Conservation (phyloP, 37 sponge, comb jelly and placozoan species). For the Bolinopsis microptera region DNA sequence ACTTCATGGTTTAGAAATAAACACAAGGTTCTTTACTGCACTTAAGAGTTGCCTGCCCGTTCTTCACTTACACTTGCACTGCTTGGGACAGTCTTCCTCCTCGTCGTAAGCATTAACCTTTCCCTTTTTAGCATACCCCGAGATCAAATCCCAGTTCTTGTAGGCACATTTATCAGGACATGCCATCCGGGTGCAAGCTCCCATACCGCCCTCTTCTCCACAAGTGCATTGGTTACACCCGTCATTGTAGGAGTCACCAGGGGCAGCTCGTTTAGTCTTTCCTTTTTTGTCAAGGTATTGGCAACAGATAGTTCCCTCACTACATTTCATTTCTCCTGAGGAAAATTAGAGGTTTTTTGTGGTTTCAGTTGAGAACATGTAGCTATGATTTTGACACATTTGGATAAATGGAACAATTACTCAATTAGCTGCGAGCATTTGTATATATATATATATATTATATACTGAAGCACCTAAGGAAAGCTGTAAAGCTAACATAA, state of each 20-base stretch:
- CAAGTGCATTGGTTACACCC: conserved; percentile 30
- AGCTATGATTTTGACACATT: no score
- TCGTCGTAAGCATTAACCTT: background rate
- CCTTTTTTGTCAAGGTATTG: background rate
- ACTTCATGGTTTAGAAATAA: no score
- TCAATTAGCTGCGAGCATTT: no score
- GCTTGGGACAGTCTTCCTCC: conserved; percentile 4
- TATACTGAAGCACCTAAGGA: no score
- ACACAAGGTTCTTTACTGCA: background rate
- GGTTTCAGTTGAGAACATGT: no score
- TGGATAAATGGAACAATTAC: no score
- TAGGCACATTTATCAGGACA: background rate
- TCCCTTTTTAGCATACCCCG: background rate
- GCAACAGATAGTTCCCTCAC: background rate
- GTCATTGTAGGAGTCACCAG: background rate
- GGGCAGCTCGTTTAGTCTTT: background rate
- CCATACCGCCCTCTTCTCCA: background rate
- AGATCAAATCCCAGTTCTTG: conserved; percentile 23
- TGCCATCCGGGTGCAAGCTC: background rate
- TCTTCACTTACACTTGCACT: background rate
- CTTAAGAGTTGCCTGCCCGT: background rate
- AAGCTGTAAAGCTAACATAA: no score
- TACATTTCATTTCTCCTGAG: conserved; percentile 5
- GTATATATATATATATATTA: no score
- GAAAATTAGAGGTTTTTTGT: no score